Percentiles rank a stretch among this genome's conserved stretches.
Evolutionary conservation across 2,113 vertebrate genomes (phyloP).

Genomic region (Paedocypris sp.): DNA sequence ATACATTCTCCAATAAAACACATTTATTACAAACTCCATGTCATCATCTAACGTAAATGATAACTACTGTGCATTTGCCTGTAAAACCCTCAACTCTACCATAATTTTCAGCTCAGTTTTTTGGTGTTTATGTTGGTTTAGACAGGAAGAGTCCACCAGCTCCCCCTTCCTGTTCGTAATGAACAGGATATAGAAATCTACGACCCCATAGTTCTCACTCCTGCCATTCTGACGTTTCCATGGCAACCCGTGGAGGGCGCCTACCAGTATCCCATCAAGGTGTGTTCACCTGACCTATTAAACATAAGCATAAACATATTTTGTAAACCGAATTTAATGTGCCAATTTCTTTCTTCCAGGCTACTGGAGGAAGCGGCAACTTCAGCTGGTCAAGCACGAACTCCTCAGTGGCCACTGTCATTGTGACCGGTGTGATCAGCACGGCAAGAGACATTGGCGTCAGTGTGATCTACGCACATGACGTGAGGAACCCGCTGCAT

Average conservation of each 20-base stretch:
- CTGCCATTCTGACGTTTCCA: slow-evolving; percentile 83
- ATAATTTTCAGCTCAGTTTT: too few relatives aligned
- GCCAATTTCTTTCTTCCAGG: slow-evolving; percentile 48
- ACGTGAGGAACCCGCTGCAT: slow-evolving; percentile 77
- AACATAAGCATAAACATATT: too few relatives aligned
- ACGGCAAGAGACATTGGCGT: slow-evolving; percentile 77
- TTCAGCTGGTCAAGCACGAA: slow-evolving; percentile 88
- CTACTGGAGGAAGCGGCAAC: slow-evolving; percentile 84
- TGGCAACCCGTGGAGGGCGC: slow-evolving; percentile 86
- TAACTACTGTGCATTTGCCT: too few relatives aligned
- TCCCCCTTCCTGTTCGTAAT: slow-evolving; percentile 71
- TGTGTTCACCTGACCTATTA: slow-evolving; percentile 38
- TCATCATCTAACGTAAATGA: too few relatives aligned
- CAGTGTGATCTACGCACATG: slow-evolving; percentile 73
- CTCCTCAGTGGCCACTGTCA: slow-evolving; percentile 74
- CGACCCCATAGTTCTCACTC: slow-evolving; percentile 75
- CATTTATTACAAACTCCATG: too few relatives aligned
- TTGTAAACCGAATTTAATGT: too few relatives aligned
- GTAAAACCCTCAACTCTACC: too few relatives aligned
- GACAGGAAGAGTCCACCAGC: slow-evolving; percentile 66
- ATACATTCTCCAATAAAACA: too few relatives aligned
- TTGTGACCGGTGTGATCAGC: slow-evolving; percentile 81
- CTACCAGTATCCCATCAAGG: slow-evolving; percentile 87
- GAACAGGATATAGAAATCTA: slow-evolving; percentile 92
- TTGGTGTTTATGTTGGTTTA: slow-evolving; percentile 37